Conservation (phyloP, 2,888 invertebrate genomes). For the Thecocarcelia acutangulata region DNA sequence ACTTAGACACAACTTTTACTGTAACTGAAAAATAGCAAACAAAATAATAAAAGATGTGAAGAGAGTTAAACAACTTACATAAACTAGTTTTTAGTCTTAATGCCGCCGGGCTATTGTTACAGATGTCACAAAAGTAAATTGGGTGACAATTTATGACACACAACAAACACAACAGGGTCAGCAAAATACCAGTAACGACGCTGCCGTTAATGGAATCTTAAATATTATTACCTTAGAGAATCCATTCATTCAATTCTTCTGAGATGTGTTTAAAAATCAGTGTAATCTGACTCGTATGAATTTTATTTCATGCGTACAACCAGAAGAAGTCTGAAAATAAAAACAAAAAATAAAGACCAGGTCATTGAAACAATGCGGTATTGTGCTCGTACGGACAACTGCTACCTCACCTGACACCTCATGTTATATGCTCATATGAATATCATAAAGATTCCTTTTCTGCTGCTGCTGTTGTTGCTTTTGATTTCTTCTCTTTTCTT, state of each 20-base stretch:
- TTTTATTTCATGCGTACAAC: constrained; percentile 48
- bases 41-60: too few species aligned
- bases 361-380: constrained; percentile 49
- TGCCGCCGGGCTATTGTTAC: not conserved
- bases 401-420: constrained; percentile 67
- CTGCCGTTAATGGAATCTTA: constrained; percentile 52
- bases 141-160: constrained; percentile 67
- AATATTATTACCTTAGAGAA: constrained; percentile 52
- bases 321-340: constrained; percentile 43
- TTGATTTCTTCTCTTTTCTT: not conserved
- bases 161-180: constrained; percentile 52
- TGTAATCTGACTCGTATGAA: constrained; percentile 32
- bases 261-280: constrained; percentile 39
- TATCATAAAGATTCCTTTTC: constrained; percentile 80
- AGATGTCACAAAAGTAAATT: constrained; percentile 50
- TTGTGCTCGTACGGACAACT: constrained; percentile 46
- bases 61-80: too few species aligned
- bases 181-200: constrained; percentile 24
- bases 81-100: too few species aligned
- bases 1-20: too few species aligned
- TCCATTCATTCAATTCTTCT: constrained; percentile 22
- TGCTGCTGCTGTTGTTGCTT: constrained; percentile 6
- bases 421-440: constrained; percentile 79
- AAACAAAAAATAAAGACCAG: constrained; percentile 20
- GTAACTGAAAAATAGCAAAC: too few species aligned